phyloP scores from a whole-genome alignment of 2,113 vertebrate genomes.

The Nycticorax nycticorax region DNA sequence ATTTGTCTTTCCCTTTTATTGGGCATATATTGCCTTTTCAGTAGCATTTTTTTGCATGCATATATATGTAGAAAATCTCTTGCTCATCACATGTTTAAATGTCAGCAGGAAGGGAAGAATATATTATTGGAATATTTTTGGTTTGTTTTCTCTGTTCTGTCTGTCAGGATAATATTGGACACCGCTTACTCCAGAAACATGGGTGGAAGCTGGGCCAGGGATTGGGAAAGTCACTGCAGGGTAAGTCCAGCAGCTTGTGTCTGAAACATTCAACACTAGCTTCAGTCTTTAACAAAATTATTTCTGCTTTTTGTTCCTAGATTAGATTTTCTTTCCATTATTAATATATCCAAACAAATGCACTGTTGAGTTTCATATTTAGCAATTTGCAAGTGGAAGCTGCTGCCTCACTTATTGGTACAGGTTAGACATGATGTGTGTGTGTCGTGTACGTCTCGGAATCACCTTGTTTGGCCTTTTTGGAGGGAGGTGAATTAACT shows the following conservation, averaged over 20 bases:
- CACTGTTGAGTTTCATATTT: slow-evolving; percentile 7
- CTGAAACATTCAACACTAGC: background rate
- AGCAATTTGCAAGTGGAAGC: slow-evolving; percentile 38
- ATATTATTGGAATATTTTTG: slow-evolving; percentile 99
- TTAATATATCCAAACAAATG: slow-evolving; percentile 5
- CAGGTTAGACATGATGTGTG: background rate
- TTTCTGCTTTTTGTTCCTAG: slow-evolving; percentile 29
- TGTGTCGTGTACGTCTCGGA: background rate
- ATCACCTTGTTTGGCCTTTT: background rate
- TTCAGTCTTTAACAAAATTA: background rate
- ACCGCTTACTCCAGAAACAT: slow-evolving; percentile 99
- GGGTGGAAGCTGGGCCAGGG: slow-evolving; percentile 99
- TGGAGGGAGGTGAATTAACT: background rate
- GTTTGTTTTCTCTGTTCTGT: slow-evolving; percentile 96
- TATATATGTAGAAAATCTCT: slow-evolving; percentile 79
- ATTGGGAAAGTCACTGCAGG: slow-evolving; percentile 97
- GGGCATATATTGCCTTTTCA: slow-evolving; percentile 71
- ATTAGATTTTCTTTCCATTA: slow-evolving; percentile 46
- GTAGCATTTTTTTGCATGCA: slow-evolving; percentile 83
- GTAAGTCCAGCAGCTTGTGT: slow-evolving; percentile 83
- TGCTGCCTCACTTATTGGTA: background rate
- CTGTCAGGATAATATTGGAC: slow-evolving; percentile 99
- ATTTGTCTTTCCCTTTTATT: slow-evolving; percentile 75
- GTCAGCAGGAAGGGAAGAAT: slow-evolving; percentile 88
- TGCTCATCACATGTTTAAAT: slow-evolving; percentile 79